phyloP scores from a whole-genome alignment of 2,113 vertebrate species.

The Merops nubicus region DNA sequence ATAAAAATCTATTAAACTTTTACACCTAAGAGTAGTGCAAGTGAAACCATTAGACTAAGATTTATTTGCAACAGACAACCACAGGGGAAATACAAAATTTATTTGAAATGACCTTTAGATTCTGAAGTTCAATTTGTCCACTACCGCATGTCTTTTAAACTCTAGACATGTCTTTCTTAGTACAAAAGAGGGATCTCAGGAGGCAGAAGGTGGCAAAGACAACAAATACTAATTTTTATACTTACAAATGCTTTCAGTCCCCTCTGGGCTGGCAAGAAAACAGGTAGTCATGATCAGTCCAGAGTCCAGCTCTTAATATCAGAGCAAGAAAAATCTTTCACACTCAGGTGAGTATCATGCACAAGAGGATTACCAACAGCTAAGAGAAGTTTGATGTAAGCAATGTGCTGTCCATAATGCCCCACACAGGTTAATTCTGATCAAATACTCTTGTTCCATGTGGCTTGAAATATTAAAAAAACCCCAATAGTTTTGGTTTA shows the following conservation, averaged over 20 bases:
- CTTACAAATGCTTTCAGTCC: background rate
- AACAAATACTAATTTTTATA: constrained; percentile 2
- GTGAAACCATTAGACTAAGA: constrained; percentile 17
- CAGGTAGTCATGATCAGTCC: background rate
- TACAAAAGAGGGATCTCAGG: background rate
- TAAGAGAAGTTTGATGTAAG: background rate
- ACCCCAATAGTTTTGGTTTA: background rate
- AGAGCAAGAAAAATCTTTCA: background rate
- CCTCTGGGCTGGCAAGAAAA: background rate
- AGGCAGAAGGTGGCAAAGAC: background rate
- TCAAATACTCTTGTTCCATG: background rate
- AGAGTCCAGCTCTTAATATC: background rate
- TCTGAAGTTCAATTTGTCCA: constrained; percentile 45
- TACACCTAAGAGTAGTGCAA: background rate
- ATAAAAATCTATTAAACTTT: constrained; percentile 25
- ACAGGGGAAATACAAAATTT: constrained; percentile 46
- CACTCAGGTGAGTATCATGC: background rate
- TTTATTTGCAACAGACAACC: constrained; percentile 49
- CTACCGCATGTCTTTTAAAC: background rate
- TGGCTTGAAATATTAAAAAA: background rate
- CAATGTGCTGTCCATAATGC: background rate
- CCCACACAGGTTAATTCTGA: background rate
- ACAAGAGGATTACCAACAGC: background rate
- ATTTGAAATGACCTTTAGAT: constrained; percentile 44
- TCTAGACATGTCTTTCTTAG: background rate